These are phyloP conservation scores for Nomada hirtipes DNA, from an alignment of 2,888 invertebrate genomes.

Conservation along the genomic window DNA sequence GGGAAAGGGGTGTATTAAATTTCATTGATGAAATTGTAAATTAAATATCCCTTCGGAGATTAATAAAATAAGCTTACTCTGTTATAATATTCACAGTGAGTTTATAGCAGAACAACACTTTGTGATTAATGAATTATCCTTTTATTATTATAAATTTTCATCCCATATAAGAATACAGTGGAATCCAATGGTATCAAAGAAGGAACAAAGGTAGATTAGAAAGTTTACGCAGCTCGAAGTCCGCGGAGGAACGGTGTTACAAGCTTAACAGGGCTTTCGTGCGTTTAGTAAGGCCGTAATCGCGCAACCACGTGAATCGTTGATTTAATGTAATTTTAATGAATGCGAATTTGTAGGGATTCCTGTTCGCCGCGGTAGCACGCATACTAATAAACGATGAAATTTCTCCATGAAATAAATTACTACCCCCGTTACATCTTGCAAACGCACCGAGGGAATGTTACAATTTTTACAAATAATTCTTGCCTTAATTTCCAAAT, in stretches of 20 bases:
- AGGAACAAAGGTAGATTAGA: neutral
- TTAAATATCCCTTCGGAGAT: too few species aligned
- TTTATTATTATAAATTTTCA: too few species aligned
- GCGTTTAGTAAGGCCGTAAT: conserved; percentile 50
- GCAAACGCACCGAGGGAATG: neutral
- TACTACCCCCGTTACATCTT: too few species aligned
- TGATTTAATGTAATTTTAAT: conserved; percentile 58
- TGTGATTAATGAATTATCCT: too few species aligned
- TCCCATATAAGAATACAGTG: too few species aligned
- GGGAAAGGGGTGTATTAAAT: too few species aligned
- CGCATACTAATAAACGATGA: conserved; percentile 22
- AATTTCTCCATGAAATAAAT: conserved; percentile 16
- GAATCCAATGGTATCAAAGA: too few species aligned
- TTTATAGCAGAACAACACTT: too few species aligned
- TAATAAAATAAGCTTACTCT: too few species aligned
- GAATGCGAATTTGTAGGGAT: conserved; percentile 50
- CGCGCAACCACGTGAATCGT: conserved; percentile 34
- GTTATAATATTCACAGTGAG: too few species aligned
- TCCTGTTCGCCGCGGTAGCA: conserved; percentile 8
- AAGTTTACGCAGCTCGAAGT: conserved; percentile 14
- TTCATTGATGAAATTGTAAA: too few species aligned
- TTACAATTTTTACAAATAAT: neutral
- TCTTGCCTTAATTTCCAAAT: neutral
- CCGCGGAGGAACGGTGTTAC: conserved; percentile 21
- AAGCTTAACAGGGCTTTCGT: conserved; percentile 41